A percentile compares a stretch with the other conserved stretches of the same genome.
phyloP scores from a whole-genome alignment of 2,113 vertebrate genomes.

The Ageneiosus marmoratus region DNA sequence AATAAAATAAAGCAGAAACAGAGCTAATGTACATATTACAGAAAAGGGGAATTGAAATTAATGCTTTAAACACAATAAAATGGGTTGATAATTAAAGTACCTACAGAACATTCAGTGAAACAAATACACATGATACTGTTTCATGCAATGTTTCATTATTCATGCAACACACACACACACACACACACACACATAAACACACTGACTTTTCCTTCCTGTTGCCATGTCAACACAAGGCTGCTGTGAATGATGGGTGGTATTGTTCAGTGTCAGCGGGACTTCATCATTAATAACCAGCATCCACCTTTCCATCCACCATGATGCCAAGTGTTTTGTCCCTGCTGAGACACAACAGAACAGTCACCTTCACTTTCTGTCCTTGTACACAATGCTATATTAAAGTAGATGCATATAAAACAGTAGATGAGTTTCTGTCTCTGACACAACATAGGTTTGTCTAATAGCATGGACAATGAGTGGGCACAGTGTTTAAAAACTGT shows the following conservation, averaged over 20 bases:
- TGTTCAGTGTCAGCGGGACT: constrained; percentile 14
- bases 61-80: background rate
- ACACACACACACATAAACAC: background rate
- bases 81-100: background rate
- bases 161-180: constrained; percentile 17
- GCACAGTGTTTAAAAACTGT: too few species aligned
- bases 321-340: too few species aligned
- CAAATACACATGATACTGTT: background rate
- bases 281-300: constrained; percentile 33
- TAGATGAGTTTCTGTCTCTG: too few species aligned
- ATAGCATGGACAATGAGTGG: background rate
- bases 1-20: background rate
- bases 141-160: background rate
- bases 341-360: constrained; percentile 17
- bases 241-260: constrained; percentile 18
- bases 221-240: constrained; percentile 50
- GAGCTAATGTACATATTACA: too few species aligned
- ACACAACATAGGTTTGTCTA: too few species aligned
- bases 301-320: too few species aligned
- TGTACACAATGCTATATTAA: background rate
- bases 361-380: background rate
- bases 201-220: constrained; percentile 57
- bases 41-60: background rate
- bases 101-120: background rate
- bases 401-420: too few species aligned